A percentile compares a stretch with the other conserved stretches of the same genome.
These are phyloP conservation scores for Pandion haliaetus DNA, from an alignment of 2,113 vertebrate genomes.

Conservation along the genomic window DNA sequence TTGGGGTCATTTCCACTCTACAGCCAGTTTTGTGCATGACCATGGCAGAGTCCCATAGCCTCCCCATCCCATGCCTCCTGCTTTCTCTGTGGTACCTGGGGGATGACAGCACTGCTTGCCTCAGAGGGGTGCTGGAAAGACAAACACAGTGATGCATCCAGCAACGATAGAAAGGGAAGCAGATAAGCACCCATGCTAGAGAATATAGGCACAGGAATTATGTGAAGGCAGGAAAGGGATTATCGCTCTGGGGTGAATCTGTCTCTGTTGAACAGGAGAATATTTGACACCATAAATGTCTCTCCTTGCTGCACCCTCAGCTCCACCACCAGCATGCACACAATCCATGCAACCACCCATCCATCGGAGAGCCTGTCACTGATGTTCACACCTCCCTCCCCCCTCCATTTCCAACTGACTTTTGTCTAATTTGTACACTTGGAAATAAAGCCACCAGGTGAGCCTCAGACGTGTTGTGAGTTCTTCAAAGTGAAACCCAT, in stretches of 20 bases:
- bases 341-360: neutral
- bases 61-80: neutral
- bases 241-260: neutral
- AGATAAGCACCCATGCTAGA: neutral
- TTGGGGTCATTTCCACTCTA: neutral
- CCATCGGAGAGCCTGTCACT: neutral
- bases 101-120: neutral
- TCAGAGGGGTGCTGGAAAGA: neutral
- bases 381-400: neutral
- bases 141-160: neutral
- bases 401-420: neutral
- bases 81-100: neutral
- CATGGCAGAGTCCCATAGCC: neutral
- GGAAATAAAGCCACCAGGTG: neutral
- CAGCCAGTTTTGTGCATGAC: accelerated
- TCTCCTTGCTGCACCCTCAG: neutral
- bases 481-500: neutral
- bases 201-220: neutral
- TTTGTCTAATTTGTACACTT: neutral
- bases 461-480: neutral
- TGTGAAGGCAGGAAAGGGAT: neutral
- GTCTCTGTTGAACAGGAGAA: neutral
- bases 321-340: neutral
- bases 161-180: neutral
- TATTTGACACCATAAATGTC: neutral